Percentiles rank a stretch among this genome's conserved stretches.
phyloP scores from a whole-genome alignment of 2,888 invertebrate species.

The Caradrina clavipalpis region DNA sequence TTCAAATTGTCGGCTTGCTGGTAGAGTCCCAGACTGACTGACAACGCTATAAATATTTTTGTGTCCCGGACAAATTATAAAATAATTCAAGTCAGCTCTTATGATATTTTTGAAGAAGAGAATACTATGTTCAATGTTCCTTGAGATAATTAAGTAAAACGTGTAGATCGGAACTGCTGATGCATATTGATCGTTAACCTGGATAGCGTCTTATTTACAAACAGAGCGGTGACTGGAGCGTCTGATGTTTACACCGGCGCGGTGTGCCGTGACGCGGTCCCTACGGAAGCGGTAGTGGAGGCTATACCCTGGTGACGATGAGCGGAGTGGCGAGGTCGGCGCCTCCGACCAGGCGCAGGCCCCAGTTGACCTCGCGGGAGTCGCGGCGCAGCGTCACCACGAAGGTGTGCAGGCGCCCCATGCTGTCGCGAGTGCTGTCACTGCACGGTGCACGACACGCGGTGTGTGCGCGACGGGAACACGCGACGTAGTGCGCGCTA shows the following conservation, averaged over 20 bases:
- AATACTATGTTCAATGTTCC: conserved; percentile 9
- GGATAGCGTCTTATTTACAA: conserved; percentile 63
- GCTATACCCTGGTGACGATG: conserved; percentile 96
- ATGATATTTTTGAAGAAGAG: conserved; percentile 17
- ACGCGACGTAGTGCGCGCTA: conserved; percentile 87
- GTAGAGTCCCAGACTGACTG: conserved; percentile 58
- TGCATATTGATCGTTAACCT: conserved; percentile 45
- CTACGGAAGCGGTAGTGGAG: conserved; percentile 39
- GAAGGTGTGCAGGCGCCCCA: conserved; percentile 94
- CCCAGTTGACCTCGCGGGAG: conserved; percentile 94
- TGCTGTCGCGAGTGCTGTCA: conserved; percentile 73
- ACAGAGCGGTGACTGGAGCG: conserved; percentile 67
- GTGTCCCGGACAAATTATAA: conserved; percentile 51
- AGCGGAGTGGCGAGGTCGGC: conserved; percentile 96
- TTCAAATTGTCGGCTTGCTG: conserved; percentile 60
- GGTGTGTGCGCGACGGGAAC: conserved; percentile 83
- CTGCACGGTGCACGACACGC: conserved; percentile 77
- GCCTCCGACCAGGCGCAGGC: conserved; percentile 96
- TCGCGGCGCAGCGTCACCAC: conserved; percentile 94
- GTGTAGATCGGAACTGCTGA: conserved; percentile 4
- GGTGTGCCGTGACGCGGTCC: conserved; percentile 43
- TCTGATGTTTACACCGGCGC: conserved; percentile 82
- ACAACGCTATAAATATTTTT: conserved; percentile 60
- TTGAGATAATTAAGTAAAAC: conserved; percentile 24
- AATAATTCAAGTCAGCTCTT: conserved; percentile 40